phyloP scores from a whole-genome alignment of 2,888 invertebrate species.

The Drosophila melanosoma region DNA sequence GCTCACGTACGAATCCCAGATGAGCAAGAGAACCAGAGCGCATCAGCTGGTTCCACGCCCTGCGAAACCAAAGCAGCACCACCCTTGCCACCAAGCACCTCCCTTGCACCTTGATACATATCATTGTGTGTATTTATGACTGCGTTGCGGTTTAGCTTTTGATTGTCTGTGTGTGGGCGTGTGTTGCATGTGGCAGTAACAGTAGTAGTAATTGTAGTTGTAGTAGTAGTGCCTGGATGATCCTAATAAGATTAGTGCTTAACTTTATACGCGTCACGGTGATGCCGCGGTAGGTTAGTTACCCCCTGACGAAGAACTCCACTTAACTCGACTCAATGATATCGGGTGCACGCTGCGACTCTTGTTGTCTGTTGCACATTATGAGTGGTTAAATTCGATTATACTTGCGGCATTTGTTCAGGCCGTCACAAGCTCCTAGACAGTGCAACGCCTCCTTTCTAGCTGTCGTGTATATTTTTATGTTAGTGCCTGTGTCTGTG shows the following conservation, averaged over 20 bases:
- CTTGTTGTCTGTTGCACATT: slow-evolving; percentile 81
- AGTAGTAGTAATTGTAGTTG: slow-evolving; percentile 1
- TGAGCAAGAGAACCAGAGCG: slow-evolving; percentile 49
- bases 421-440: slow-evolving; percentile 40
- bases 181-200: slow-evolving; percentile 3
- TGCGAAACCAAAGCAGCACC: slow-evolving; percentile 8
- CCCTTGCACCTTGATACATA: slow-evolving; percentile 33
- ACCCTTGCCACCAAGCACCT: neutral
- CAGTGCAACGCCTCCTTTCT: slow-evolving; percentile 51
- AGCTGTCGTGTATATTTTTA: slow-evolving; percentile 25
- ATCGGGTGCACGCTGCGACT: slow-evolving; percentile 28
- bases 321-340: slow-evolving; percentile 21
- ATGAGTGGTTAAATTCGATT: slow-evolving; percentile 83
- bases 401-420: slow-evolving; percentile 75
- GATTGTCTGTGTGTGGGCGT: slow-evolving; percentile 32
- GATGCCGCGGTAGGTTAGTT: slow-evolving; percentile 21
- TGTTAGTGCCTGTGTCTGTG: slow-evolving; percentile 4
- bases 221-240: slow-evolving; percentile 48
- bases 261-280: slow-evolving; percentile 76
- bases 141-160: slow-evolving; percentile 36
- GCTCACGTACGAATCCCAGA: slow-evolving; percentile 68
- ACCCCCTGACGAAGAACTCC: slow-evolving; percentile 1
- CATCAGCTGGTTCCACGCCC: slow-evolving; percentile 62
- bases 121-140: slow-evolving; percentile 23
- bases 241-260: slow-evolving; percentile 83